Evolutionary conservation across 2,888 invertebrate species (phyloP), one percentile per base, ranked within the genome.

Genomic region (Dasypolia templi): DNA sequence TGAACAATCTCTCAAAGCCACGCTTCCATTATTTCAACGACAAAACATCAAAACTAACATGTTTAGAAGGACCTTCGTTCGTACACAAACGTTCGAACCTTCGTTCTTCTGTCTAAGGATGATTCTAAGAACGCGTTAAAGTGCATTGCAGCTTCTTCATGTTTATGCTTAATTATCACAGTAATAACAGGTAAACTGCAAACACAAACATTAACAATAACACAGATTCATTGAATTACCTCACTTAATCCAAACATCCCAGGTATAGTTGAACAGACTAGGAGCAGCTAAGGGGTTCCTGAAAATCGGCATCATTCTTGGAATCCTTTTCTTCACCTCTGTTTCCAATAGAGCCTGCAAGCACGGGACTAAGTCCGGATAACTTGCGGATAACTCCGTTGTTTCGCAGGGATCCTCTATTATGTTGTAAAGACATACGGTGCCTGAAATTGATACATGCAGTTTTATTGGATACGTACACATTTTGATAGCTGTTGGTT

Each of bases 321-420:
- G 91, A 83, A 92, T 89, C n/a, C 81, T 84, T 77, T 91, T 92
- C 11, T 84, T 85, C 58, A 87, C 78, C 85, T 95, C 94, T 12
- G 58, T 74, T 72, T 88, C 75, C 74, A 95, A 81, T 19, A 86
- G 83, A 5, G 53, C 42, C 17, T 83, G 78, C 85, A 95, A 81
- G 32, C 73, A 87, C 6, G 83, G 63, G 6, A 91, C 91, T n/a
- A 95, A 77, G 44, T 93, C 90, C 14, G 92, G 91, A 79, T 92
- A 77, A 1, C 35, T 66, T 0, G 69, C 73, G 19, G 93, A 92
- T 78, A 95, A 81, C 66, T 95, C 93, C 73, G 75, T 87, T 9
- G 77, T 89, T 86, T 95, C 95, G 78, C 95, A 95, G 0, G 95
- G 95, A 86, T 95, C 95, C 42, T 91, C 85, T 74, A 88, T 92